These are phyloP conservation scores for Hypothenemus hampei DNA, from an alignment of 1,140 invertebrate genomes.

Conservation along the genomic window DNA sequence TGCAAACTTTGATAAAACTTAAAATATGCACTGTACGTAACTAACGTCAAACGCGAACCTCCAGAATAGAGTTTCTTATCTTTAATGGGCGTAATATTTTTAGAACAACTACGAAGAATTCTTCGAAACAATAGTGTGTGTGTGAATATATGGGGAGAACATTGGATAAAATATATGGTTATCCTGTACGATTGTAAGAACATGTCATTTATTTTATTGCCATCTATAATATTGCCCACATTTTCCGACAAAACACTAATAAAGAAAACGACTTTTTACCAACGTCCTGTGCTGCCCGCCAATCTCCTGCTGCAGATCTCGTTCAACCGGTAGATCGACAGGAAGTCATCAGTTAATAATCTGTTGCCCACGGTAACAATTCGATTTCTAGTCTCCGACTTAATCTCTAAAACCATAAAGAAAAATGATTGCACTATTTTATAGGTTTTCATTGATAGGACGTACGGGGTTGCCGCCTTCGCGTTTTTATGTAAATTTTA, in stretches of 20 bases:
- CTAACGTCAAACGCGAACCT: too few relatives aligned
- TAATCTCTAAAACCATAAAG: slow-evolving; percentile 8
- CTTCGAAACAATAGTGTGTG: too few relatives aligned
- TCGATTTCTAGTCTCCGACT: not conserved
- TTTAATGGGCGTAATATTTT: too few relatives aligned
- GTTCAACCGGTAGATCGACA: not conserved
- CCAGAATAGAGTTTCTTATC: too few relatives aligned
- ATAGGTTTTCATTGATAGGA: slow-evolving; percentile 6
- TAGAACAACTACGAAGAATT: too few relatives aligned
- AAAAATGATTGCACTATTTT: slow-evolving; percentile 4
- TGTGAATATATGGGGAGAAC: too few relatives aligned
- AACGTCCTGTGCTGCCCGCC: not conserved
- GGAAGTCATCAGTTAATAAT: slow-evolving; percentile 11
- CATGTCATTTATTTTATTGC: not conserved
- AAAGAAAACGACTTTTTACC: not conserved
- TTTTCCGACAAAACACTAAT: not conserved
- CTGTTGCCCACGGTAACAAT: slow-evolving; percentile 10
- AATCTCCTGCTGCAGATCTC: slow-evolving; percentile 11
- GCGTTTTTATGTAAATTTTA: slow-evolving; percentile 3
- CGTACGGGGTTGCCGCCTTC: not conserved
- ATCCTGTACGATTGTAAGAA: not conserved
- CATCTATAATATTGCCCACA: not conserved
- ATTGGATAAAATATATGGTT: too few relatives aligned
- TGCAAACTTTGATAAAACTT: too few relatives aligned
- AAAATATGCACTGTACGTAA: too few relatives aligned